A percentile compares a stretch with the other conserved stretches of the same genome.
phyloP scores from a whole-genome alignment of 2,797 vertebrate species.

The Hypotaenidia okinawae region DNA sequence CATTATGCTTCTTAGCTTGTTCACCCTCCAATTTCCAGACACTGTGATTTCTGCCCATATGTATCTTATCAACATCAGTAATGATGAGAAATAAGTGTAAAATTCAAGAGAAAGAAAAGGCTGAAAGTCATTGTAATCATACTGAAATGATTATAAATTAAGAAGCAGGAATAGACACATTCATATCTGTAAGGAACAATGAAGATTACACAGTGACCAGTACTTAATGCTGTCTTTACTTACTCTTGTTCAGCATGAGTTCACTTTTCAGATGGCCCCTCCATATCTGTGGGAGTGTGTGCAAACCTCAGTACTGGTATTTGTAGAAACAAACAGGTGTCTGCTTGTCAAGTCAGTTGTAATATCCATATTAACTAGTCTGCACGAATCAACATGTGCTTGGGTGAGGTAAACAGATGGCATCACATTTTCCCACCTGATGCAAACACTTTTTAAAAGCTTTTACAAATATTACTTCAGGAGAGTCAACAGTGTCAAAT shows the following conservation, averaged over 20 bases:
- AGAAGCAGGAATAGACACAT: background rate
- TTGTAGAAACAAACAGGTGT: slow-evolving; percentile 24
- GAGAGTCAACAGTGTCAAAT: slow-evolving; percentile 2
- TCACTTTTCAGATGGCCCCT: background rate
- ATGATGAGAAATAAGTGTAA: background rate
- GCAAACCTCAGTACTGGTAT: background rate
- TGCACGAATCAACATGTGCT: background rate
- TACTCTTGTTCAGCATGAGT: background rate
- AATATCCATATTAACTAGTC: background rate
- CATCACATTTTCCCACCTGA: background rate
- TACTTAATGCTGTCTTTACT: background rate
- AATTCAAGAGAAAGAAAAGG: background rate
- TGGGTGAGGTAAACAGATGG: slow-evolving; percentile 38
- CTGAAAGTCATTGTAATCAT: background rate
- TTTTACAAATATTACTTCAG: background rate
- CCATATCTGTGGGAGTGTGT: background rate
- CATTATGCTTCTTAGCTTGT: background rate
- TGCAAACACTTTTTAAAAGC: background rate
- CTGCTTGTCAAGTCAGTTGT: slow-evolving; percentile 5
- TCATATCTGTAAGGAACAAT: background rate
- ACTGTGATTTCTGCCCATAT: background rate
- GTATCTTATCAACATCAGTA: background rate
- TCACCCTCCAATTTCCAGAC: background rate
- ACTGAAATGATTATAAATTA: background rate
- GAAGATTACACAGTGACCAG: background rate